Evolutionary conservation across 2,888 invertebrate species (phyloP).

Genomic region (Chymomyza amoena): DNA sequence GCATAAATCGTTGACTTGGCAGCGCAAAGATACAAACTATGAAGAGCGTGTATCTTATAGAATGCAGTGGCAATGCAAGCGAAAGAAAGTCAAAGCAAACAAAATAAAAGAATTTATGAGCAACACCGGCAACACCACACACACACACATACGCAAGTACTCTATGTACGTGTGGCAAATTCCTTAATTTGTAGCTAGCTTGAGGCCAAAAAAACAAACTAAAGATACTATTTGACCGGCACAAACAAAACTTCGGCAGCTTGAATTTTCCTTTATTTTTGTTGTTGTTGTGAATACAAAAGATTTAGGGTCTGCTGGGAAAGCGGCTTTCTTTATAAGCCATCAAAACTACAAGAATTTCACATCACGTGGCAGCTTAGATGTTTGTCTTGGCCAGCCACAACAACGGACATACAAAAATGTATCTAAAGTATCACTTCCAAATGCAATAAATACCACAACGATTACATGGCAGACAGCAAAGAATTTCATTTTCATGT

Average conservation of each 20-base stretch:
- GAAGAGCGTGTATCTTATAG: background rate
- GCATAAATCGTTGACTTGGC: constrained; percentile 39
- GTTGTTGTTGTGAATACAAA: background rate
- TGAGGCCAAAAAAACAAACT: constrained; percentile 13
- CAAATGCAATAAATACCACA: constrained; percentile 20
- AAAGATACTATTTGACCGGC: constrained; percentile 16
- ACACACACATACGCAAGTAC: background rate
- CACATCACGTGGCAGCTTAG: constrained; percentile 54
- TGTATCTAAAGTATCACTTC: constrained; percentile 7
- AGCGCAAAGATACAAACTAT: constrained; percentile 2
- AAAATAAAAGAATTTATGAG: constrained; percentile 6
- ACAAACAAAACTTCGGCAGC: constrained; percentile 8
- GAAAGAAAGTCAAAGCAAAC: constrained; percentile 11
- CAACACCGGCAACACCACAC: background rate
- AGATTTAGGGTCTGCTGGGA: background rate
- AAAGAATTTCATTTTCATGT: constrained; percentile 35
- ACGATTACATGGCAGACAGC: constrained; percentile 38
- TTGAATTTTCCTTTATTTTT: background rate
- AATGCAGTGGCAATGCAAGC: background rate
- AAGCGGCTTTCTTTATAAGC: constrained; percentile 31
- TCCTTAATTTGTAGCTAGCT: constrained; percentile 45
- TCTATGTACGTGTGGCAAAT: constrained; percentile 57
- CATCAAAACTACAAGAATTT: constrained; percentile 35
- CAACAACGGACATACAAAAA: constrained; percentile 14
- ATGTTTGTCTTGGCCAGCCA: constrained; percentile 8